Conservation (phyloP, 2,113 vertebrate genomes). For the Peromyscus polionotus region DNA sequence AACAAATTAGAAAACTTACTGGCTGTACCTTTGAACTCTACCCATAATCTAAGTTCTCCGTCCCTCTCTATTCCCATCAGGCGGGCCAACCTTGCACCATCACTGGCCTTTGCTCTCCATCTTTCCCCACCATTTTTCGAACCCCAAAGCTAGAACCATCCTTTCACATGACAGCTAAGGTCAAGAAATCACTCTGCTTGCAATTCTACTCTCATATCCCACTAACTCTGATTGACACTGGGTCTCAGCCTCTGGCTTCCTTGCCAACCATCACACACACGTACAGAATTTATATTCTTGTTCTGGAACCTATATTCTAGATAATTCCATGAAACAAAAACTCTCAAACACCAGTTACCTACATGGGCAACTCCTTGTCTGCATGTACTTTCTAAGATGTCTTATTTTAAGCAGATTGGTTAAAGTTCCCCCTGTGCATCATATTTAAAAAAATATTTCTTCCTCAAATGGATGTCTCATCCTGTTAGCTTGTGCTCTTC, state of each 20-base stretch:
- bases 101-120: background rate
- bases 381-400: background rate
- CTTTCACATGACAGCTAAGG: background rate
- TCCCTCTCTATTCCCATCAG: accelerated
- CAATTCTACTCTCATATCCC: background rate
- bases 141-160: background rate
- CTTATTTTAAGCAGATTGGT: background rate
- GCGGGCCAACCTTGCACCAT: no score
- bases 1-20: background rate
- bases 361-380: background rate
- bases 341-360: background rate
- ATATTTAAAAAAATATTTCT: background rate
- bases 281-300: background rate
- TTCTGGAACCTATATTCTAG: background rate
- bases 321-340: background rate
- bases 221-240: background rate
- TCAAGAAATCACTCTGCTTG: background rate
- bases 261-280: background rate
- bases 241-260: background rate
- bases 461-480: background rate
- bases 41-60: no score
- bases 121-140: background rate
- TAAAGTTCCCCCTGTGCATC: background rate
- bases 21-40: background rate
- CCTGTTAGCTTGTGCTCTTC: background rate